Evolutionary conservation across 1,140 invertebrate species (phyloP), one percentile per base, ranked within the genome.

Genomic region (Drosophila fuyamai): DNA sequence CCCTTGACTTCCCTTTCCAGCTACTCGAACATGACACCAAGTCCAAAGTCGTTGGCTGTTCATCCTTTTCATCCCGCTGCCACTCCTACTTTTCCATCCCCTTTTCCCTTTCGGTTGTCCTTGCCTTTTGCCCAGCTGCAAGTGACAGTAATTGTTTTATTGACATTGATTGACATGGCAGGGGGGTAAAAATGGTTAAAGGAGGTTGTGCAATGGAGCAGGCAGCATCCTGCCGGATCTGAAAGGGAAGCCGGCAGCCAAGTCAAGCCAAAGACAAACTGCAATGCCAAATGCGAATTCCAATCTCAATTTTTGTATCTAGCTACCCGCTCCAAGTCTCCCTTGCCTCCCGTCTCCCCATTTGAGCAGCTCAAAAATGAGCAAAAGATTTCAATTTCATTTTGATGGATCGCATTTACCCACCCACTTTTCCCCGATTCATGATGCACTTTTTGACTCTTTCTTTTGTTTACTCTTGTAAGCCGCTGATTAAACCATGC

Each of bases 141-240:
- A 90, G 88, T 90, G 88, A 91, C 88, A 90, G 88, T 91, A 91
- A 91, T 91, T 91, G 88, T 91, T 91, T 91, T 91, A 91, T 91
- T 91, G 88, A 91, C 88, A 91, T 91, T 91, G 88, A 91, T 91
- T 91, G 88, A 91, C 88, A 88, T 70, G 71, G 79, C 84, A 76
- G 43, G 76, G 53, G 18, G 59, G 29, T 51, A 13, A 13, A n/a
- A 35, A 16, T 27, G 48, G 48, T 2, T 29, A 10, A 18, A 14
- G 35, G 44, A 18, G 41, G 36, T 14, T 35, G 50, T 12, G 46
- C 38, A 12, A 13, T 12, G 29, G 23, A 13, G 16, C 36, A 32
- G 73, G 56, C 58, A 71, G 50, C 40, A 41, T 53, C 48, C 14
- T 38, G 29, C 53, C 27, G 56, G 50, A 57, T 23, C 41, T 27